phyloP scores from a whole-genome alignment of 2,888 invertebrate species.

The Ochropacha duplaris region DNA sequence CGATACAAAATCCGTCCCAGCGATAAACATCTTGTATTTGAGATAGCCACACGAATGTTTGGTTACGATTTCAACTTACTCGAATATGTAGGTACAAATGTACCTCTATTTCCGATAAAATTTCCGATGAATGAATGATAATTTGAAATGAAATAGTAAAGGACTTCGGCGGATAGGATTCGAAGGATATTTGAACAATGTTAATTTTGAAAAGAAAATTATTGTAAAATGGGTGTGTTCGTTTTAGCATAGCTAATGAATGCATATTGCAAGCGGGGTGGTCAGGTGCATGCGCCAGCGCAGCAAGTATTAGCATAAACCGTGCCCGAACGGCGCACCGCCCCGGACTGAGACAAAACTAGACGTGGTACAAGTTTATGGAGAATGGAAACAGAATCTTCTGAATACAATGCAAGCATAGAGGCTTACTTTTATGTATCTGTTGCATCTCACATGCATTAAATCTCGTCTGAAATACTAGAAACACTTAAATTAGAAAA shows the following conservation, averaged over 20 bases:
- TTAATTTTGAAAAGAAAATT: conserved; percentile 13
- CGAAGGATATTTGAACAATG: background rate
- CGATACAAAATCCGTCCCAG: conserved; percentile 21
- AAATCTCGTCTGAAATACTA: background rate
- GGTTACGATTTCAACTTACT: background rate
- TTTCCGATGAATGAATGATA: background rate
- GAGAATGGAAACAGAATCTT: conserved; percentile 10
- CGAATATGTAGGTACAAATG: background rate
- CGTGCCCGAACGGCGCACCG: conserved; percentile 52
- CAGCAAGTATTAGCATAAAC: conserved; percentile 66
- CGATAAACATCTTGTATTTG: conserved; percentile 21
- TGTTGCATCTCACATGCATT: background rate
- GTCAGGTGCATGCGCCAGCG: conserved; percentile 44
- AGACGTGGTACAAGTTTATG: conserved; percentile 32
- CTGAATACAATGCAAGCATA: background rate
- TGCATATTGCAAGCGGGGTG: conserved; percentile 46
- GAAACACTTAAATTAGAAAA: background rate
- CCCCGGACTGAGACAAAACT: conserved; percentile 30
- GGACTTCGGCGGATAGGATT: no score
- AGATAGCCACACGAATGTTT: background rate
- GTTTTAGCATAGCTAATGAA: conserved; percentile 39
- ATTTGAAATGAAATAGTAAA: background rate
- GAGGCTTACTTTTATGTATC: background rate
- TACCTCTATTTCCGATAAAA: background rate
- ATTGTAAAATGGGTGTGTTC: conserved; percentile 30